Conservation (phyloP, 1,140 invertebrate genomes). For the Aphis craccivora region DNA sequence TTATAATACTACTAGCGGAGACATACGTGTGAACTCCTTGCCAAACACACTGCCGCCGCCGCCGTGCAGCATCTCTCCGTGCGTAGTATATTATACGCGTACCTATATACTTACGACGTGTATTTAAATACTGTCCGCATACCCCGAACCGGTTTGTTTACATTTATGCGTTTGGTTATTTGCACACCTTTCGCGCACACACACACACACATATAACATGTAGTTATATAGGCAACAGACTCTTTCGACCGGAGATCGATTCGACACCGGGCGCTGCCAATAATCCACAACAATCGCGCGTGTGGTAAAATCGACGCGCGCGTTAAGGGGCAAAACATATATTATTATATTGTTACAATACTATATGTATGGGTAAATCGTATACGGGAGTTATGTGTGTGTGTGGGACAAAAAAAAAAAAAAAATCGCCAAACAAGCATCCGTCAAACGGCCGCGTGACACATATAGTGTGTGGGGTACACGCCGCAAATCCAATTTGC, state of each 20-base stretch:
- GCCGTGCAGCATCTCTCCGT: too few relatives aligned
- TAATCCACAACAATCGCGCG: not conserved
- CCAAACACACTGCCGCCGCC: not conserved
- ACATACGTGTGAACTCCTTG: slow-evolving; percentile 19
- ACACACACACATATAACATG: too few relatives aligned
- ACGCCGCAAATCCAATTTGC: slow-evolving; percentile 41
- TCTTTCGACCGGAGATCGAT: not conserved
- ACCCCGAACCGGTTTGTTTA: slow-evolving; percentile 45
- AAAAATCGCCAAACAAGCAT: not conserved
- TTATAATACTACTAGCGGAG: not conserved
- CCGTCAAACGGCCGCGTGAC: slow-evolving; percentile 45
- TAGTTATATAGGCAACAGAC: too few relatives aligned
- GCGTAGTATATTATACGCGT: too few relatives aligned
- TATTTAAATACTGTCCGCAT: slow-evolving; percentile 40
- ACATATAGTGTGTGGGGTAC: not conserved
- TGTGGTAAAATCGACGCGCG: not conserved
- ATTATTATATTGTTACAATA: not conserved
- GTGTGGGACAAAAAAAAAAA: not conserved
- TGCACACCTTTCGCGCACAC: slow-evolving; percentile 44
- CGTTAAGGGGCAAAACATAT: slow-evolving; percentile 34
- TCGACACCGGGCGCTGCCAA: slow-evolving; percentile 32
- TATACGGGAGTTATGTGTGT: too few relatives aligned
- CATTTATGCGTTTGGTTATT: slow-evolving; percentile 12
- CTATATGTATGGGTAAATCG: too few relatives aligned
- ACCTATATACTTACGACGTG: not conserved